Percentiles rank a stretch among this genome's conserved stretches.
phyloP scores from a whole-genome alignment of 2,888 invertebrate genomes.

The Cephus sareptanus region DNA sequence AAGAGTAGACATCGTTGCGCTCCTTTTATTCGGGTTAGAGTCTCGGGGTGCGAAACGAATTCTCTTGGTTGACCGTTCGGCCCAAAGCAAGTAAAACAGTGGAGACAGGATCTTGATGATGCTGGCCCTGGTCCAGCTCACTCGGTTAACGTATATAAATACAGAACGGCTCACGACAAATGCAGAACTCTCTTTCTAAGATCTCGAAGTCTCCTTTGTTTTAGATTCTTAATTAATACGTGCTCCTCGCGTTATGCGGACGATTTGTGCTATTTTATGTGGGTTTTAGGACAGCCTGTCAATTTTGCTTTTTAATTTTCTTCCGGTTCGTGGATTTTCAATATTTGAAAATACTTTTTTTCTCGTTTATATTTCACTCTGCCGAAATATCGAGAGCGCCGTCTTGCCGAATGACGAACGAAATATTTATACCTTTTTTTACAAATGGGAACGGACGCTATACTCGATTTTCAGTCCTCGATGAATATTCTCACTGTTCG shows the following conservation, averaged over 20 bases:
- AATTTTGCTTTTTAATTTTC: neutral
- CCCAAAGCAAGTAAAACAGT: constrained; percentile 22
- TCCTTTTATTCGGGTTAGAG: neutral
- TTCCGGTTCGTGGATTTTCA: neutral
- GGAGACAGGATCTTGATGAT: constrained; percentile 13
- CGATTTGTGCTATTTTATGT: neutral
- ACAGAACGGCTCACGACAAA: constrained; percentile 41
- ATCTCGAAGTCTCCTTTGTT: constrained; percentile 8
- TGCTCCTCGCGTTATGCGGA: too few relatives aligned
- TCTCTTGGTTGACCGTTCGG: constrained; percentile 23
- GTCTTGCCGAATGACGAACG: neutral
- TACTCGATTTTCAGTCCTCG: neutral
- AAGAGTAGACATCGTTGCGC: neutral
- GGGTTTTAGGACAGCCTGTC: rapidly evolving
- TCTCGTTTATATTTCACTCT: neutral
- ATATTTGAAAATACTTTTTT: neutral
- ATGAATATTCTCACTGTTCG: neutral
- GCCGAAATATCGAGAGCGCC: neutral
- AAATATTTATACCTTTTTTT: neutral
- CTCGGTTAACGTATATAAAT: constrained; percentile 45
- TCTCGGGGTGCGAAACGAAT: constrained; percentile 11
- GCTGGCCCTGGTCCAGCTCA: constrained; percentile 47
- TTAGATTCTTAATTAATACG: neutral
- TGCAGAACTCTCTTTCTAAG: constrained; percentile 22
- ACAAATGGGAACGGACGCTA: neutral